Conservation (phyloP, 2,113 vertebrate genomes). For the Poeciliopsis retropinna region DNA sequence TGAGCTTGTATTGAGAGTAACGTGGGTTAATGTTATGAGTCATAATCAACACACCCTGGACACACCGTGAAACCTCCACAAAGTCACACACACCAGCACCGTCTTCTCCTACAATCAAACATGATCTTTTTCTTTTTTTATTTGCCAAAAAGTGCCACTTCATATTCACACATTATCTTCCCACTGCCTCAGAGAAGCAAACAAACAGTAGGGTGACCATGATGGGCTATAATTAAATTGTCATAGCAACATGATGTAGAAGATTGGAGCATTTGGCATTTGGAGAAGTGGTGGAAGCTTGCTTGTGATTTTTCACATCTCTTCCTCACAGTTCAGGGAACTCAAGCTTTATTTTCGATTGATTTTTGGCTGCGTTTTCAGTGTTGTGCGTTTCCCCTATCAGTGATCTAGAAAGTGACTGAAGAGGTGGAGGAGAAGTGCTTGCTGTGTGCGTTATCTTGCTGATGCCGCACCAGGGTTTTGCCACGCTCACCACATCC, state of each 20-base stretch:
- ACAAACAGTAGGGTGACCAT: slow-evolving; percentile 40
- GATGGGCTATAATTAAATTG: slow-evolving; percentile 66
- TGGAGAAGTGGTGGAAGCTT: slow-evolving; percentile 43
- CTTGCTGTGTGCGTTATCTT: slow-evolving; percentile 29
- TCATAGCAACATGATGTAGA: slow-evolving; percentile 63
- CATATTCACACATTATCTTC: slow-evolving; percentile 64
- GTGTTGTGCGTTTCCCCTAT: slow-evolving; percentile 5
- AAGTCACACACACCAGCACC: slow-evolving; percentile 42
- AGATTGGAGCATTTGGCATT: slow-evolving; percentile 41
- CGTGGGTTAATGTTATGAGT: slow-evolving; percentile 56
- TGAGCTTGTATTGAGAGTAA: slow-evolving; percentile 9
- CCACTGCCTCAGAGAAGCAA: slow-evolving; percentile 48
- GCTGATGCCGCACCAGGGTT: slow-evolving; percentile 46
- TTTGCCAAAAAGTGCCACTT: slow-evolving; percentile 60
- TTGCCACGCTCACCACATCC: slow-evolving; percentile 65
- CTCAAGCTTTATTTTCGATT: slow-evolving; percentile 39
- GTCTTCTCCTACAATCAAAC: slow-evolving; percentile 41
- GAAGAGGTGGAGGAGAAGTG: slow-evolving; percentile 20
- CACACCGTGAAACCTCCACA: slow-evolving; percentile 51
- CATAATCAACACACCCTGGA: slow-evolving; percentile 47
- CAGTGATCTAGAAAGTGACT: slow-evolving; percentile 9
- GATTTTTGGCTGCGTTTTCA: slow-evolving; percentile 21
- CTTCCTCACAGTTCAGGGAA: slow-evolving; percentile 24
- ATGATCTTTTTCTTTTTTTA: slow-evolving; percentile 8
- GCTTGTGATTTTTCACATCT: slow-evolving; percentile 52